Percentiles rank a stretch among this genome's conserved stretches.
Evolutionary conservation across 92 coral and sea anemone species (phyloP).

Genomic region (Epizoanthus illoricatus): DNA sequence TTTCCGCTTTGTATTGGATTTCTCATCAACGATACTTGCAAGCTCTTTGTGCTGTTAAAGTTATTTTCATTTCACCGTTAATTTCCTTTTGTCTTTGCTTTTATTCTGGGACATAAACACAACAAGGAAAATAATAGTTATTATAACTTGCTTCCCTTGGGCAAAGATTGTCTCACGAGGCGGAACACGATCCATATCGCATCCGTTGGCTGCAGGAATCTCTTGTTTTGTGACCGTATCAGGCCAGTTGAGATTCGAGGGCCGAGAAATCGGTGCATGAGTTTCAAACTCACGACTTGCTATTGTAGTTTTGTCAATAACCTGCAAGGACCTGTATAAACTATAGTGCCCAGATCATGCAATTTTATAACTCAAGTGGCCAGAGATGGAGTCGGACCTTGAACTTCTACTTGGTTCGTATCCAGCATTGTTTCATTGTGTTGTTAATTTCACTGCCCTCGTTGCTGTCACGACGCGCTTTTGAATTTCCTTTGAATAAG

Average conservation of each 20-base stretch:
- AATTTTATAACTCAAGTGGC: conserved; percentile 27
- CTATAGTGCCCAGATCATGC: conserved; percentile 18
- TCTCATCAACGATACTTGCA: conserved; percentile 40
- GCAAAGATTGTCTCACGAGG: conserved; percentile 6
- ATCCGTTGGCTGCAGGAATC: neutral
- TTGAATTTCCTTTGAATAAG: neutral
- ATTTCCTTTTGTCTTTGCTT: conserved; percentile 56
- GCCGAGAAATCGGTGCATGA: neutral
- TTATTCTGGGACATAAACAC: conserved; percentile 44
- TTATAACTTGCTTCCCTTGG: conserved; percentile 5
- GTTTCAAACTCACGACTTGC: neutral
- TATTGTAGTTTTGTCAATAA: conserved; percentile 24
- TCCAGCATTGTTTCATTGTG: conserved; percentile 40
- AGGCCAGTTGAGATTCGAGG: neutral
- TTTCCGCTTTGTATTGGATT: neutral
- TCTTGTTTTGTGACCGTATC: neutral
- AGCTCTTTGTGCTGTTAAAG: conserved; percentile 60
- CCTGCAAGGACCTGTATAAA: conserved; percentile 42
- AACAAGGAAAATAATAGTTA: conserved; percentile 23
- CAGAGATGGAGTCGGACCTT: conserved; percentile 34
- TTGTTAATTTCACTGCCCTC: conserved; percentile 24
- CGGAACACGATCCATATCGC: conserved; percentile 15
- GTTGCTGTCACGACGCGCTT: neutral
- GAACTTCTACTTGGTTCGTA: conserved; percentile 29
- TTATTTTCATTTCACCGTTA: conserved; percentile 50